Percentiles rank a stretch among this genome's conserved stretches.
phyloP scores from a whole-genome alignment of 2,113 vertebrate species.

The Zosterops japonicus region DNA sequence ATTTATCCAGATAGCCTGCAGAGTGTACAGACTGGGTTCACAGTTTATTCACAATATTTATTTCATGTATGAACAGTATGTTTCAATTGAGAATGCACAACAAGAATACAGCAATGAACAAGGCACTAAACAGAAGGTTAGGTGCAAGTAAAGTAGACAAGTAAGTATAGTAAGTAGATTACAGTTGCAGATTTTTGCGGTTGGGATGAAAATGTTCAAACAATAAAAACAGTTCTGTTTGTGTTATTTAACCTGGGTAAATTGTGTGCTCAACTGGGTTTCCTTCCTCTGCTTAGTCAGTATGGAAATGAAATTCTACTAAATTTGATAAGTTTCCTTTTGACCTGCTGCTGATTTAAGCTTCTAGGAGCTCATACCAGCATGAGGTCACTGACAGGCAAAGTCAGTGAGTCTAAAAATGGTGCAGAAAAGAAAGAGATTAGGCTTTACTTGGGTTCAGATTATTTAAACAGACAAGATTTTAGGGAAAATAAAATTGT shows the following conservation, averaged over 20 bases:
- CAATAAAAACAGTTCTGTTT: neutral
- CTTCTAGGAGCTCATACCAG: constrained; percentile 19
- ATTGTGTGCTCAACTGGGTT: neutral
- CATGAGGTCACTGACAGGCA: constrained; percentile 17
- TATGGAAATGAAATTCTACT: constrained; percentile 17
- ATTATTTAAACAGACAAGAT: constrained; percentile 51
- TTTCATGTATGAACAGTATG: neutral
- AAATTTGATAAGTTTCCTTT: constrained; percentile 17
- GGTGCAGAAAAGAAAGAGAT: constrained; percentile 22
- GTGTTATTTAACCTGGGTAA: neutral
- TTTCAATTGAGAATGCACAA: neutral
- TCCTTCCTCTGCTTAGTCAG: constrained; percentile 10
- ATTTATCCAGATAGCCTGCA: neutral
- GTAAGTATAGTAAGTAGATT: neutral
- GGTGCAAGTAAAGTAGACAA: neutral
- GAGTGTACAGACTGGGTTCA: neutral
- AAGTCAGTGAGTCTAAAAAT: constrained; percentile 43
- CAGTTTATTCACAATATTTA: neutral
- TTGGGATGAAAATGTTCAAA: neutral
- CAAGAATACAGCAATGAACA: neutral
- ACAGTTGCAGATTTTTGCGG: neutral
- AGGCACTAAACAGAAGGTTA: neutral
- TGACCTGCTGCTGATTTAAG: constrained; percentile 36
- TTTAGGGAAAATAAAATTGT: constrained; percentile 48
- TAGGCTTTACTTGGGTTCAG: constrained; percentile 34